A percentile compares a stretch with the other conserved stretches of the same genome.
Evolutionary conservation across 2,113 vertebrate genomes (phyloP).

Genomic region (Gymnocephalus cernua): DNA sequence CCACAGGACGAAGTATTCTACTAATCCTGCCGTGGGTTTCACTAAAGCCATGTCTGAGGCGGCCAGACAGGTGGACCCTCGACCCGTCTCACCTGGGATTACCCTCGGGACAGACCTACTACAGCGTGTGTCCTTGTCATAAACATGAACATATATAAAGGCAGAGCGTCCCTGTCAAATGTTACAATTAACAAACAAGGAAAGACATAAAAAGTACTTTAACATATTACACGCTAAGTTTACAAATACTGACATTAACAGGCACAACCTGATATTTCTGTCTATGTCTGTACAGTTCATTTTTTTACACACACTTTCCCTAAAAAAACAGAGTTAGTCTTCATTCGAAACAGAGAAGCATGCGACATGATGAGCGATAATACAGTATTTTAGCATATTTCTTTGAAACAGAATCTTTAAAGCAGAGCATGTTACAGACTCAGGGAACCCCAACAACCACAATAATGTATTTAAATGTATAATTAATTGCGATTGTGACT

Average conservation of each 20-base stretch:
- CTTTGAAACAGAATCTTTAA: neutral
- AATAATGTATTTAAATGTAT: neutral
- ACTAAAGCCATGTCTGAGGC: slow-evolving; percentile 34
- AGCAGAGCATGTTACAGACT: neutral
- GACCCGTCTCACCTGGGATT: slow-evolving; percentile 35
- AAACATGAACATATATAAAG: neutral
- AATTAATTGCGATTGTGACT: neutral
- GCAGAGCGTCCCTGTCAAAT: neutral
- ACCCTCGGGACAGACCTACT: slow-evolving; percentile 2
- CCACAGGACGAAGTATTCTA: slow-evolving; percentile 21
- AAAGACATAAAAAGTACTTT: neutral
- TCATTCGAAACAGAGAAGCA: neutral
- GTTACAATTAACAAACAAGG: neutral
- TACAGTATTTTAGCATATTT: neutral
- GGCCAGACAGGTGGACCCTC: slow-evolving; percentile 58
- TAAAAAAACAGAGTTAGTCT: neutral
- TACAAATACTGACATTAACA: neutral
- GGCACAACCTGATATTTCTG: neutral
- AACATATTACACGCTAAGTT: too few relatives aligned
- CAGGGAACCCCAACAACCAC: neutral
- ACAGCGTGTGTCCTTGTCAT: neutral
- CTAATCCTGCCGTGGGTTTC: slow-evolving; percentile 26
- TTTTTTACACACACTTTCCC: neutral
- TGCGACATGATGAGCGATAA: neutral
- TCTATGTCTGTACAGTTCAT: neutral